Conservation (phyloP, 2,797 vertebrate genomes). For the Sebastes oblongus region DNA sequence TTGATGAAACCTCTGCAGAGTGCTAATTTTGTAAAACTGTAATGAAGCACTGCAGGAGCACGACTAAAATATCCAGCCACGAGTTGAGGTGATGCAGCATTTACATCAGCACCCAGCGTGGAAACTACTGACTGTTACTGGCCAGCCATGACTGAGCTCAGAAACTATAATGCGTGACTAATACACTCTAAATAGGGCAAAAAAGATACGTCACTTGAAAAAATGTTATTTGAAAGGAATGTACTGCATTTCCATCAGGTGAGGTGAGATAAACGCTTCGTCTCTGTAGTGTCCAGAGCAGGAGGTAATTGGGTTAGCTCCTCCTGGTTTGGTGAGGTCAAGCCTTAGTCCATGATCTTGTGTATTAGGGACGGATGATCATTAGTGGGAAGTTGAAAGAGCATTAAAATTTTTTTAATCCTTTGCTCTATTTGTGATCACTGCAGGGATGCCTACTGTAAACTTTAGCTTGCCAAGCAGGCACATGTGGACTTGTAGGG, state of each 20-base stretch:
- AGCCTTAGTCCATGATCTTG: slow-evolving; percentile 59
- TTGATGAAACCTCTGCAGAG: background rate
- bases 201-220: background rate
- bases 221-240: background rate
- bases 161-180: background rate
- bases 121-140: background rate
- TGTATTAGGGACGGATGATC: slow-evolving; percentile 63
- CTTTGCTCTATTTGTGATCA: slow-evolving; percentile 29
- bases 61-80: slow-evolving; percentile 13
- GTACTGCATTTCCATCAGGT: background rate
- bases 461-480: background rate
- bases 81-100: slow-evolving; percentile 14
- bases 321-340: slow-evolving; percentile 52
- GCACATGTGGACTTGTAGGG: background rate
- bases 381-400: slow-evolving; percentile 54
- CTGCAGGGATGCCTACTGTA: background rate
- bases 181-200: background rate
- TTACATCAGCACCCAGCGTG: background rate
- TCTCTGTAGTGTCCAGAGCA: slow-evolving; percentile 5
- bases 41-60: slow-evolving; percentile 1
- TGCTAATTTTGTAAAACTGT: slow-evolving; percentile 2
- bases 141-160: background rate
- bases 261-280: slow-evolving; percentile 3
- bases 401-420: slow-evolving; percentile 38
- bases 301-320: slow-evolving; percentile 56